A percentile compares a stretch with the other conserved stretches of the same genome.
Conservation (phyloP, 1,140 invertebrate species). For the Drosophila sp. region DNA sequence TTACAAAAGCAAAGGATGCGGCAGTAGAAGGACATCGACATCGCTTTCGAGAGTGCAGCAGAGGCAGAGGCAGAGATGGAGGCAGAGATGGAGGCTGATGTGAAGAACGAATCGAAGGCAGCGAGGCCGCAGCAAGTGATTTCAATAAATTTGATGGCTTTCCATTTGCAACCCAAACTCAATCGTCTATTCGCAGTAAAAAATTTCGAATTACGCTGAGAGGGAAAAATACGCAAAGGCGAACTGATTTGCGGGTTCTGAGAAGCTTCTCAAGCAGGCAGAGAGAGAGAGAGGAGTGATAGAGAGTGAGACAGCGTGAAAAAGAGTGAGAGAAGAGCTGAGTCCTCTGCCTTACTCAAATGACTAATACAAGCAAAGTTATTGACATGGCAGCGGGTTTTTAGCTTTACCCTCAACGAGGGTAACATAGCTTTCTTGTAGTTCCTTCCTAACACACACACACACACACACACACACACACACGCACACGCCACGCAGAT, state of each 20-base stretch:
- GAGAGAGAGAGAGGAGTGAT: slow-evolving; percentile 5
- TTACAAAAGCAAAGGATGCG: slow-evolving; percentile 79
- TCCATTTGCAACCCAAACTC: slow-evolving; percentile 84
- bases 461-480: slow-evolving; percentile 28
- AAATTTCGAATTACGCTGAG: slow-evolving; percentile 80
- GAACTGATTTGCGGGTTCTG: slow-evolving; percentile 1
- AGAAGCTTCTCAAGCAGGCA: neutral
- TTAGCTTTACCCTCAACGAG: slow-evolving; percentile 69
- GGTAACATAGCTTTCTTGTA: slow-evolving; percentile 57
- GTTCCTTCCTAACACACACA: slow-evolving; percentile 19
- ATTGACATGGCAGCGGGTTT: slow-evolving; percentile 77
- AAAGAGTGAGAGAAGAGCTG: slow-evolving; percentile 3
- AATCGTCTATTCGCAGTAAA: slow-evolving; percentile 82
- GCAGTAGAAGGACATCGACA: slow-evolving; percentile 57
- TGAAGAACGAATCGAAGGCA: slow-evolving; percentile 12
- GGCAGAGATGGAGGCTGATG: too few relatives aligned
- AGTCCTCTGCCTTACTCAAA: slow-evolving; percentile 56
- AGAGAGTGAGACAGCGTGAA: neutral
- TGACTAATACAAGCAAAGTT: slow-evolving; percentile 83
- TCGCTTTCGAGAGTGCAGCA: slow-evolving; percentile 30
- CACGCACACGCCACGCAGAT: slow-evolving; percentile 20
- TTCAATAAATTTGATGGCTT: slow-evolving; percentile 84
- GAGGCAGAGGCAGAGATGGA: neutral
- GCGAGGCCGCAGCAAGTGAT: slow-evolving; percentile 69
- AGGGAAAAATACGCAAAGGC: slow-evolving; percentile 22